phyloP scores from a whole-genome alignment of 1,140 invertebrate genomes.

The Pseudomyrmex dendroicus region DNA sequence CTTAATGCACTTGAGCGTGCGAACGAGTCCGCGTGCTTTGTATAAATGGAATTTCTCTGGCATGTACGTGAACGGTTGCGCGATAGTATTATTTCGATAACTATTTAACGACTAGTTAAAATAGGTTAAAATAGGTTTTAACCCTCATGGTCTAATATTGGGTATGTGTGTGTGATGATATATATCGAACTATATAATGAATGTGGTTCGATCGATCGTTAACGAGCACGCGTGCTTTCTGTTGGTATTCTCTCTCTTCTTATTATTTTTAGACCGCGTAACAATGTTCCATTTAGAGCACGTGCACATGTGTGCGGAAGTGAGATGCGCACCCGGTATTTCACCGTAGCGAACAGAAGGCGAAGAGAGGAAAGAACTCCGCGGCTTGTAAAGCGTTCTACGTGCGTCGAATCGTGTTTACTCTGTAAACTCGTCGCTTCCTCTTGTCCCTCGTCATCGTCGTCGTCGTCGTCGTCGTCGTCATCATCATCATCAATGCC shows the following conservation, averaged over 20 bases:
- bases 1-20: constrained; percentile 50
- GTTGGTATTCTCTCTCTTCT: not conserved
- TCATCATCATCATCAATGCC: too few relatives aligned
- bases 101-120: not conserved
- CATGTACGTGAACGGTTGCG: not conserved
- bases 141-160: not conserved
- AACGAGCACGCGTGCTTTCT: not conserved
- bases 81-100: constrained; percentile 23
- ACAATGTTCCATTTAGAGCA: constrained; percentile 22
- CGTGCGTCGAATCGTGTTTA: constrained; percentile 74
- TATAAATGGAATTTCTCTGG: constrained; percentile 31
- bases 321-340: constrained; percentile 30
- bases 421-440: constrained; percentile 71
- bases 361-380: constrained; percentile 3
- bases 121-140: not conserved
- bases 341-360: not conserved
- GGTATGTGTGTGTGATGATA: not conserved
- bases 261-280: constrained; percentile 51
- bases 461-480: constrained; percentile 46
- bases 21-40: constrained; percentile 40
- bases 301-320: constrained; percentile 23
- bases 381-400: constrained; percentile 61
- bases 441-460: constrained; percentile 35
- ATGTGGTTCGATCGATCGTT: not conserved
- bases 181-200: not conserved